Evolutionary conservation across 2,797 vertebrate genomes (phyloP).

Genomic region (Falco naumanni): DNA sequence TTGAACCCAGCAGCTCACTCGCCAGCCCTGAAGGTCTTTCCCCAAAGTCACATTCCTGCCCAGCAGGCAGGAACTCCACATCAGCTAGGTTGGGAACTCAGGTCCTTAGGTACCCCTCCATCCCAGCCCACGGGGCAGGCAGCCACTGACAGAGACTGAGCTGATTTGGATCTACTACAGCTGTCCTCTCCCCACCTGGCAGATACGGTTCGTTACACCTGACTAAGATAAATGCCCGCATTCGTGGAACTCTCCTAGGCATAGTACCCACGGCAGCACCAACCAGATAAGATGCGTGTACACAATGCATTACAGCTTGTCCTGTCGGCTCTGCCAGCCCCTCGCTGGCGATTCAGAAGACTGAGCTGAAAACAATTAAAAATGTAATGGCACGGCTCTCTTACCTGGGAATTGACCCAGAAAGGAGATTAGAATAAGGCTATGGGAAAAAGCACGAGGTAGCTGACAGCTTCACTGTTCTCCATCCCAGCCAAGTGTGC

Average conservation of each 20-base stretch:
- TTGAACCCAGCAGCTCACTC: not conserved
- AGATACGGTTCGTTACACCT: conserved; percentile 27
- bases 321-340: not conserved
- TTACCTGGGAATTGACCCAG: conserved; percentile 45
- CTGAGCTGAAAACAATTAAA: conserved; percentile 28
- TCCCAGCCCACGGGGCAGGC: not conserved
- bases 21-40: not conserved
- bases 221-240: conserved; percentile 46
- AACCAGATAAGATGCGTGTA: not conserved
- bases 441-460: not conserved
- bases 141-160: not conserved
- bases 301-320: not conserved
- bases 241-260: conserved; percentile 13
- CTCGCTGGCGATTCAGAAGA: not conserved
- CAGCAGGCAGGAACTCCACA: no score
- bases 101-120: not conserved
- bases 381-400: not conserved
- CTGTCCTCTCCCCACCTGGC: conserved; percentile 18
- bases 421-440: not conserved
- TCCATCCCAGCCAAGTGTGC: not conserved
- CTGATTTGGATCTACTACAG: conserved; percentile 18
- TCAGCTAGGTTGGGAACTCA: fast-evolving
- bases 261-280: not conserved
- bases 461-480: not conserved
- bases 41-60: not conserved